Evolutionary conservation across 2,888 invertebrate genomes (phyloP), one percentile per base, ranked within the genome.

Genomic region (Acanthococcus lagerstroemiae): DNA sequence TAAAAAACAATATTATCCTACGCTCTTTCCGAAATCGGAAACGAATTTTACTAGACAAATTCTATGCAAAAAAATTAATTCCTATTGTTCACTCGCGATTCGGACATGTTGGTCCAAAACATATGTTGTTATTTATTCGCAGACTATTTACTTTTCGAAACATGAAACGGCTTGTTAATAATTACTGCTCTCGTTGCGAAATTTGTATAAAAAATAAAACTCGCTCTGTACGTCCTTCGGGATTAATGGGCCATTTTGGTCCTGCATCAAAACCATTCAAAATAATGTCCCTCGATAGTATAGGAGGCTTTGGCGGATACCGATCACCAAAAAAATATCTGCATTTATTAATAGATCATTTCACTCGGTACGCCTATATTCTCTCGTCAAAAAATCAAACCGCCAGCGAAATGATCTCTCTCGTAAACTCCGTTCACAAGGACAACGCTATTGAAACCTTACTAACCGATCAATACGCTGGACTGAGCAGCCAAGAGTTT

Each of bases 271-370:
- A n/a, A n/a, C n/a, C n/a, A n/a, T n/a, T 12, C 55, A n/a, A 54
- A 25, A 54, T 54, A 21, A 54, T 54, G 55, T 54, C 73, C 5
- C 66, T 73, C 6, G 73, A 73, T 58, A 73, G 72, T 4, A 72
- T 73, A 26, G 73, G 72, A 25, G 72, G 73, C 6, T 70, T 73
- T 67, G 71, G 71, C 26, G 71, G 71, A 5, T 65, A 68, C 24
- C 61, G 69, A 26, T 72, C 72, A 1, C 70, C 72, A 67, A 73
- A 73, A 68, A 72, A 58, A 70, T n/a, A n/a, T n/a, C n/a, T n/a
- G n/a, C n/a, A n/a, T n/a, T n/a, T n/a, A n/a, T n/a, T n/a, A n/a
- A n/a, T n/a, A n/a, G n/a, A n/a, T n/a, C n/a, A n/a, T n/a, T n/a
- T n/a, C n/a, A n/a, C n/a, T n/a, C n/a, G n/a, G n/a, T n/a, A n/a